These are phyloP conservation scores for Varroa destructor DNA, from an alignment of 1,140 invertebrate species.

Conservation along the genomic window DNA sequence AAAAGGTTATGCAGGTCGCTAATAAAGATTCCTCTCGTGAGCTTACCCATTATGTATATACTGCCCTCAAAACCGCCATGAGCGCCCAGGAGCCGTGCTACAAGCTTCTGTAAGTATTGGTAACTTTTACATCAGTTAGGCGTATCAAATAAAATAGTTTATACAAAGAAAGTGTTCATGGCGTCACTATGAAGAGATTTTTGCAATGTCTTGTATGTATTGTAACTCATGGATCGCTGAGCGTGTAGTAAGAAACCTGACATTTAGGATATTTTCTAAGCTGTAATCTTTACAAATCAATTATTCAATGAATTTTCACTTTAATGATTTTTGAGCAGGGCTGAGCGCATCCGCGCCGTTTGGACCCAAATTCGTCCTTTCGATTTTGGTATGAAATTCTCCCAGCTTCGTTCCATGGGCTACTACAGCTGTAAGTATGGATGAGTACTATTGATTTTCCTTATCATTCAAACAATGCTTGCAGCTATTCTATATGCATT, in stretches of 20 bases:
- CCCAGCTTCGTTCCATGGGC: constrained; percentile 8
- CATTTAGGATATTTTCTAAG: no score
- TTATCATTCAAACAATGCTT: neutral
- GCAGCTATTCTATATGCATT: neutral
- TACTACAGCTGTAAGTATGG: constrained; percentile 2
- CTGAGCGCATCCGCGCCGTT: constrained; percentile 17
- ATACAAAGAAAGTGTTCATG: no score
- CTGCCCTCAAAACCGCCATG: constrained; percentile 23
- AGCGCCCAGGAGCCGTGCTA: constrained; percentile 15
- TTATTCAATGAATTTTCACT: no score
- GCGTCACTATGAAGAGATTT: no score
- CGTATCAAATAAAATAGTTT: no score
- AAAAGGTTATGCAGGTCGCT: constrained; percentile 13
- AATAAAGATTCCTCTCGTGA: constrained; percentile 18
- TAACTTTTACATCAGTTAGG: no score
- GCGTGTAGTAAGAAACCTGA: no score
- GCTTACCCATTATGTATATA: constrained; percentile 21
- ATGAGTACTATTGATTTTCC: neutral
- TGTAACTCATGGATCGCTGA: no score
- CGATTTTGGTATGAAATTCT: constrained; percentile 1
- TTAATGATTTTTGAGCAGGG: neutral
- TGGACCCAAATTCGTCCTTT: constrained; percentile 26
- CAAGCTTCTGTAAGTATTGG: constrained; percentile 12
- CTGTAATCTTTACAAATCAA: no score
- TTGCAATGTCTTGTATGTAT: no score